Conservation (phyloP, 2,113 vertebrate species). For the Mugil cephalus region DNA sequence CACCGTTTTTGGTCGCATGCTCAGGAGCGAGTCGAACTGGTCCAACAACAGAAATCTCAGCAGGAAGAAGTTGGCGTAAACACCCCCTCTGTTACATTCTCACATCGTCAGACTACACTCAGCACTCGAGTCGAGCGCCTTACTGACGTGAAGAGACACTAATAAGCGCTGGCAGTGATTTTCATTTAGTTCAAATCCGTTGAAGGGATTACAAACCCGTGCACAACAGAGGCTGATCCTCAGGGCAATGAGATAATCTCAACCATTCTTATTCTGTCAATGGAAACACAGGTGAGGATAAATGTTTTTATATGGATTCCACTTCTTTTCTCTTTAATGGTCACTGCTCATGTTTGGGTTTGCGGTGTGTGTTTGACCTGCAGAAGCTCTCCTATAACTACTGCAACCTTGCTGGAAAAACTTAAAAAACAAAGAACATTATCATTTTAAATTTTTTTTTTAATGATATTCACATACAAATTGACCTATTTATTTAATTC, state of each 20-base stretch:
- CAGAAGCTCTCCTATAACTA: not conserved
- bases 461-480: not conserved
- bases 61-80: constrained; percentile 55
- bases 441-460: too few species aligned
- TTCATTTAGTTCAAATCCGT: not conserved
- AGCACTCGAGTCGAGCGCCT: too few species aligned
- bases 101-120: too few species aligned
- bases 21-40: constrained; percentile 72
- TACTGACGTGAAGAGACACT: constrained; percentile 1
- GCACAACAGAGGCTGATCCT: not conserved
- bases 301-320: not conserved
- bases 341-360: not conserved
- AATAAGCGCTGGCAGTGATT: not conserved
- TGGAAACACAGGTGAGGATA: constrained; percentile 67
- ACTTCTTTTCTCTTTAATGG: too few species aligned
- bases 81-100: constrained; percentile 34
- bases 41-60: constrained; percentile 49
- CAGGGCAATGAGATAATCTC: not conserved
- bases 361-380: too few species aligned
- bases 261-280: not conserved
- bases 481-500: not conserved
- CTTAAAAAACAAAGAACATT: too few species aligned
- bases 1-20: not conserved
- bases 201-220: not conserved
- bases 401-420: not conserved